Base-by-base conservation (phyloP, 2,113 vertebrate species). In the Mus pahari region DNA sequence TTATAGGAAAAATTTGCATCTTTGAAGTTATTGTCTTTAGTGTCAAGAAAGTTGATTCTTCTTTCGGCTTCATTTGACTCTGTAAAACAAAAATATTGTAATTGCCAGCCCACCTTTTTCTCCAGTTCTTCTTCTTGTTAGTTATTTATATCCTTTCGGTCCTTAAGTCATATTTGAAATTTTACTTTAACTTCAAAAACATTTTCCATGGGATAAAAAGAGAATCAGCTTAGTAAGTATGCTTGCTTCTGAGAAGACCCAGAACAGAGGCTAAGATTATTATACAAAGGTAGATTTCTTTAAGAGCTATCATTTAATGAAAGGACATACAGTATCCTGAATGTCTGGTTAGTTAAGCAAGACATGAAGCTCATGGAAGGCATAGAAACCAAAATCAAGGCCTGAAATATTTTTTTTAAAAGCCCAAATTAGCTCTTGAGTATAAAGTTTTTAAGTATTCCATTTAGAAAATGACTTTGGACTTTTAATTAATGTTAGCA, bases 201-300 rank as follows among this genome's bases (percentile, higher is more conserved):
- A 10, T 31, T 93, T 68, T 78, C 45, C 39, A 28, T 70, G 36
- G 16, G 36, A 11, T 75, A 82, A 90, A 66, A 31, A 26, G 48
- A 81, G 5, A 66, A 24, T 73, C 16, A 10, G 12, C 19, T 84
- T 89, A 39, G 9, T 20, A 73, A 71, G 42, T 50, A 2, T 24
- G 0, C 10, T 20, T 2, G 1, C 11, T 83, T 90, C n/a, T 16
- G 1, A 4, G 39, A 62, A 19, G 0, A 42, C 16, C 26, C 11
- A 68, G 28, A 79, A 60, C 1, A 26, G 13, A 77, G 28, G 19
- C 1, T 36, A 1, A 22, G 9, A 26, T 50, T 53, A 7, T 55
- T 50, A 68, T 20, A 36, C 50, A 50, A 0, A 60, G 0, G 1
- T 7, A 45, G 45, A 45, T 90, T 92, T 94, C 10, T 10, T n/a